phyloP scores from a whole-genome alignment of 2,888 invertebrate species.

The Catocala fraxini region DNA sequence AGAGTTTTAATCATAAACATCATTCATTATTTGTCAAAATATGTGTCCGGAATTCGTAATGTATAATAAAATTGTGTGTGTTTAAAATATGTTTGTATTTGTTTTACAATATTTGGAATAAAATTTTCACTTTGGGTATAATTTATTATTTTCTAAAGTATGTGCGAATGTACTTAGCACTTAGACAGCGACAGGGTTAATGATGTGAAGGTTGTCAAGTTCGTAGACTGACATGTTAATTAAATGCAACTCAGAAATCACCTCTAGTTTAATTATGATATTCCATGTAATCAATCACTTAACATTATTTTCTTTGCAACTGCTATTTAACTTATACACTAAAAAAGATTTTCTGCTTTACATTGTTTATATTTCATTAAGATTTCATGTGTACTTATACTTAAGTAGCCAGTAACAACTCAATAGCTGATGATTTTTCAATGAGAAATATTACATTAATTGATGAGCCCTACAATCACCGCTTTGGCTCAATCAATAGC shows the following conservation, averaged over 20 bases:
- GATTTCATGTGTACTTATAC: too few species aligned
- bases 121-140: too few species aligned
- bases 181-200: constrained; percentile 37
- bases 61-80: constrained; percentile 26
- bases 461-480: too few species aligned
- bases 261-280: too few species aligned
- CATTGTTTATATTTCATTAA: too few species aligned
- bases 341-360: too few species aligned
- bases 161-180: constrained; percentile 39
- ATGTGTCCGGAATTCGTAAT: constrained; percentile 43
- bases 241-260: constrained; percentile 28
- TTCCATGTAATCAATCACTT: too few species aligned
- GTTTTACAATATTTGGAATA: neutral
- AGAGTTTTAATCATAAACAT: constrained; percentile 46
- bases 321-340: too few species aligned
- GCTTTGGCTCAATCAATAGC: neutral
- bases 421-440: too few species aligned
- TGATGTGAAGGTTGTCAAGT: constrained; percentile 30
- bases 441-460: too few species aligned
- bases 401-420: too few species aligned
- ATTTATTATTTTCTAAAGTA: constrained; percentile 9
- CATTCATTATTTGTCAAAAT: constrained; percentile 27
- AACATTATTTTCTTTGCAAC: too few species aligned
- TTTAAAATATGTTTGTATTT: neutral
- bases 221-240: constrained; percentile 39